Base-by-base conservation (phyloP, 2,888 invertebrate genomes). In the Eulithis prunata region DNA sequence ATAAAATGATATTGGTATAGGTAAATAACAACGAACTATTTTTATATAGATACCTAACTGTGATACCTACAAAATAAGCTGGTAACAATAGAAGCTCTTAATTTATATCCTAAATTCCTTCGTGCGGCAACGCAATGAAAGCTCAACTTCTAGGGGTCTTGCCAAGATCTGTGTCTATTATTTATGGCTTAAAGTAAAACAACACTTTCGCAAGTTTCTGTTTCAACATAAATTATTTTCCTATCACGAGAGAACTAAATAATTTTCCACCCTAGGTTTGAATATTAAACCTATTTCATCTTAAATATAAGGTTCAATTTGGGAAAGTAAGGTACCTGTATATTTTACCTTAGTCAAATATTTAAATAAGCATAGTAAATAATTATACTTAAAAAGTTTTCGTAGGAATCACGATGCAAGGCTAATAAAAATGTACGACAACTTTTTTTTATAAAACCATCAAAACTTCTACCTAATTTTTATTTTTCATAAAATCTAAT, bases 161-260 rank as follows among this genome's bases (percentile, higher is more conserved):
- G 65, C 65, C 65, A 65, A 61, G 61, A 65, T 61, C 65, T 61
- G 60, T 41, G 61, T 53, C 36, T 65, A 61, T 65, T 65, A 65
- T 65, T 65, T 65, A 65, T 61, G 61, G 61, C 57, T 57, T 51
- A 43, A 52, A 54, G 60, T 60, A 65, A 61, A 61, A 65, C 65
- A 64, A 64, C 58, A 64, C 64, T 64, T 61, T 61, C 59, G 51
- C 57, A 61, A 65, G 61, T 65, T 61, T 61, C 56, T 61, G 61
- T 53, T 61, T 57, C 61, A 65, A 61, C 60, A 57, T 65, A 60
- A 53, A 65, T 61, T 65, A 65, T 57, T 61, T 57, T 65, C 57
- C 61, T 57, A 65, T 61, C 64, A 60, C 36, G 49, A 57, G 51
- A 47, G 52, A 61, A 53, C 53, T 65, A 45, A 38, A 65, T 59